Base-by-base conservation (phyloP, 2,888 invertebrate species). In the Carpatolechia fugitivella region DNA sequence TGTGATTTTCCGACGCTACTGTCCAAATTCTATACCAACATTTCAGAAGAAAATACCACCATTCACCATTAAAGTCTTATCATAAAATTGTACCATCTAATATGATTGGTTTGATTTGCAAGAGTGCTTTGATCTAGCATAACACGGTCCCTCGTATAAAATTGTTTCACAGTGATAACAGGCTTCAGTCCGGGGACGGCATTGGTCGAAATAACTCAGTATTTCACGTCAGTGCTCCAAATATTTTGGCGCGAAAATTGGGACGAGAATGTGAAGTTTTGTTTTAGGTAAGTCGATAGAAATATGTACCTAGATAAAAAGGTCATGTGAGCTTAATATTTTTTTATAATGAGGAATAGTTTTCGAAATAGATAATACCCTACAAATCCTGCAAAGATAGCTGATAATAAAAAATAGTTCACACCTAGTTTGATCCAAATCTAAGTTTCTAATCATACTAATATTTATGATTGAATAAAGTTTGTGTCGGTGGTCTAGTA, bases 211-310 rank as follows among this genome's bases (percentile, higher is more conserved):
- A 11, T 6, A 11, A 3, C 13, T 38, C n/a, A n/a, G n/a, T n/a
- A n/a, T n/a, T n/a, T n/a, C 13, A 8, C 8, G 38, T 11, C 38
- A 38, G 7, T 38, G 16, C n/a, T 20, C 4, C n/a, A 6, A 24
- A n/a, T 5, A 1, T 29, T 46, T 46, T 46, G 29, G 46, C 46
- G 46, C n/a, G 24, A 46, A 46, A 46, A 46, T 44, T 40, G 8
- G 24, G 41, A 14, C 8, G 31, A 30, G 4, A 47, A 16, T 18
- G 29, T n/a, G 44, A 13, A 46, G 24, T 29, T 46, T 46, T 29
- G 11, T 46, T 46, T 13, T 31, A 31, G 14, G 13, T 47, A 30
- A 31, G 30, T 44, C 44, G 3, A 11, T n/a, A 5, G 10, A 16
- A 20, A 10, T 8, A 20, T 16, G 8, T 20, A 41, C 3, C 11